A percentile compares a stretch with the other conserved stretches of the same genome.
Evolutionary conservation across 2,113 vertebrate species (phyloP).

Genomic region (Aptenodytes forsteri): DNA sequence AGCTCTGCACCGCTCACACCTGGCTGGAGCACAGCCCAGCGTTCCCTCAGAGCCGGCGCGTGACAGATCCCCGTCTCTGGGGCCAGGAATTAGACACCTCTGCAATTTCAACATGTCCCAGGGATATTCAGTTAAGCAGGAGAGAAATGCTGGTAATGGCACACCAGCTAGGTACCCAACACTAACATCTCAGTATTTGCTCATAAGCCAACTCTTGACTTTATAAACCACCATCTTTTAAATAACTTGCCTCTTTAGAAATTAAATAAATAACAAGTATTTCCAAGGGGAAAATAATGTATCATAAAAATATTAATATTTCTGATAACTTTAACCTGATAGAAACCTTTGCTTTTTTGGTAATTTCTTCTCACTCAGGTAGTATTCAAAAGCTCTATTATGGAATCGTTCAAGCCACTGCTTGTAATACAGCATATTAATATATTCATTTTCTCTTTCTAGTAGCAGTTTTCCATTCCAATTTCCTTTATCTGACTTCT

Average conservation of each 20-base stretch:
- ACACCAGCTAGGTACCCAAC: neutral
- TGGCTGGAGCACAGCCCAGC: neutral
- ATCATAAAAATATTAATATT: neutral
- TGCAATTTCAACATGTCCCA: neutral
- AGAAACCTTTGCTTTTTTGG: slow-evolving; percentile 1
- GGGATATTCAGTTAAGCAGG: neutral
- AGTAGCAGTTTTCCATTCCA: slow-evolving; percentile 32
- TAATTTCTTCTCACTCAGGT: slow-evolving; percentile 17
- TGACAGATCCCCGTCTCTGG: neutral
- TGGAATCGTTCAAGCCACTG: neutral
- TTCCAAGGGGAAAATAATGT: neutral
- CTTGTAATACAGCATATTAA: slow-evolving; percentile 52
- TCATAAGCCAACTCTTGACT: neutral
- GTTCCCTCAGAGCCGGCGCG: rapidly evolving
- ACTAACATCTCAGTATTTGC: neutral
- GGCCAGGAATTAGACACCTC: neutral
- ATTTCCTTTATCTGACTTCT: slow-evolving; percentile 37
- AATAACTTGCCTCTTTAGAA: neutral
- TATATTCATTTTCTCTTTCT: slow-evolving; percentile 51
- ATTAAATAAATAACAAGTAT: neutral
- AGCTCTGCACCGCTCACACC: neutral
- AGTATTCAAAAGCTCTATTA: slow-evolving; percentile 20
- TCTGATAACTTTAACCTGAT: slow-evolving; percentile 15
- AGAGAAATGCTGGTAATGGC: neutral
- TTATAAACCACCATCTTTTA: neutral